These are phyloP conservation scores for Oreochromis mossambicus DNA, from an alignment of 2,797 vertebrate species.

Conservation along the genomic window DNA sequence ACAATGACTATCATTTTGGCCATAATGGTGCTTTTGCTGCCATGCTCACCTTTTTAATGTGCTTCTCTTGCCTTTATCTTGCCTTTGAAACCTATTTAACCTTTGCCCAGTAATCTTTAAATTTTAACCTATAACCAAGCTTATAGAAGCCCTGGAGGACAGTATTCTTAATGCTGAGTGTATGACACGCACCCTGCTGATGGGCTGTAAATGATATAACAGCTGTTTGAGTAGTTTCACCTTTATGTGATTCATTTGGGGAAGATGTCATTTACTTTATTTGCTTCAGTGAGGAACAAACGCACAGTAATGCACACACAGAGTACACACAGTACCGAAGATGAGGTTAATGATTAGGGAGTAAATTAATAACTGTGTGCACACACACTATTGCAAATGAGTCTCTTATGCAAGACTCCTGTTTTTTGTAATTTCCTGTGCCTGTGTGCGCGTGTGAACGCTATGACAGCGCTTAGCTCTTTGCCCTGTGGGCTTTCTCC, in stretches of 20 bases:
- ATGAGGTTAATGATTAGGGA: conserved; percentile 34
- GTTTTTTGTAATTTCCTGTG: background rate
- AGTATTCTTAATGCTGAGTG: background rate
- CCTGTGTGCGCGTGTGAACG: background rate
- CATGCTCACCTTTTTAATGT: background rate
- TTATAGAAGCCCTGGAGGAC: background rate
- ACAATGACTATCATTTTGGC: background rate
- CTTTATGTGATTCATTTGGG: background rate
- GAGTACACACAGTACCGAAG: background rate
- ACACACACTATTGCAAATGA: conserved; percentile 21
- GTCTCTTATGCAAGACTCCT: conserved; percentile 18
- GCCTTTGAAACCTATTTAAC: background rate
- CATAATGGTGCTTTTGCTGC: background rate
- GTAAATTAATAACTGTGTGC: conserved; percentile 50
- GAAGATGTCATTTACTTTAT: background rate
- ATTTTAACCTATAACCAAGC: background rate
- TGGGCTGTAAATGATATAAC: background rate
- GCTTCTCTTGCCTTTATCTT: background rate
- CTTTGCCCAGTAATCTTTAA: background rate
- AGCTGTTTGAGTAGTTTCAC: background rate
- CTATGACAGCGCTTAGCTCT: conserved; percentile 6
- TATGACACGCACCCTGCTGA: background rate
- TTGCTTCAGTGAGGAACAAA: background rate
- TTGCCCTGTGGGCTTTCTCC: conserved; percentile 5
- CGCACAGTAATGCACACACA: background rate